A percentile compares a stretch with the other conserved stretches of the same genome.
phyloP scores from a whole-genome alignment of 2,888 invertebrate species.

The Odontomyia ornata region DNA sequence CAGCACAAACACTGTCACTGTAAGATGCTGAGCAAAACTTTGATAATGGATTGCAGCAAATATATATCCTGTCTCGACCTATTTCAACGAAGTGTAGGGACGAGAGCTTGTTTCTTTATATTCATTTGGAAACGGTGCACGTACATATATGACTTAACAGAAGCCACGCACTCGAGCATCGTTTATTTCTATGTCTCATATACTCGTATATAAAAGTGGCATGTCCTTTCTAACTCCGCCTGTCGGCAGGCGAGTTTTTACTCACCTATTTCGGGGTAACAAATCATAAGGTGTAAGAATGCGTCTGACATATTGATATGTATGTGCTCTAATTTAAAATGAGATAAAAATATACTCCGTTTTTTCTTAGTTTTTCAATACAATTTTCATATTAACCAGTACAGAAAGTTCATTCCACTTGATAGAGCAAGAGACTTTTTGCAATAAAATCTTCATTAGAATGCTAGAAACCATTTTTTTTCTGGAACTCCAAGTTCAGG shows the following conservation, averaged over 20 bases:
- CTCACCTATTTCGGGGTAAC: neutral
- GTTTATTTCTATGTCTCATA: neutral
- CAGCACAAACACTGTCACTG: constrained; percentile 35
- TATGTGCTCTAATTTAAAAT: constrained; percentile 34
- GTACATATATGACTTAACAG: neutral
- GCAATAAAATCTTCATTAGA: too few species aligned
- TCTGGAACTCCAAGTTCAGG: too few species aligned
- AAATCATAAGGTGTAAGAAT: constrained; percentile 16
- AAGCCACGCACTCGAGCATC: neutral
- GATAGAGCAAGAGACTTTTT: too few species aligned
- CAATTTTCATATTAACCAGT: too few species aligned
- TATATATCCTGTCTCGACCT: constrained; percentile 40
- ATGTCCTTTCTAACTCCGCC: constrained; percentile 29
- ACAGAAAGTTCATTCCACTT: too few species aligned
- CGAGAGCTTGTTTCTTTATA: neutral
- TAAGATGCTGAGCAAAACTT: constrained; percentile 47
- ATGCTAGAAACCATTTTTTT: too few species aligned
- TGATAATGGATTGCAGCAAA: constrained; percentile 48
- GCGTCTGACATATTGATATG: constrained; percentile 21
- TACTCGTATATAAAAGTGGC: neutral
- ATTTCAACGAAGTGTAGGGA: neutral
- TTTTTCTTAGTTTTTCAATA: too few species aligned
- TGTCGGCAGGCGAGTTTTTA: neutral
- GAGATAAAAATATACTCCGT: neutral
- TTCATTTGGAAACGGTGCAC: constrained; percentile 35